These are phyloP conservation scores for Phalacrocorax brasilianus DNA, from an alignment of 2,113 vertebrate genomes.

Conservation along the genomic window DNA sequence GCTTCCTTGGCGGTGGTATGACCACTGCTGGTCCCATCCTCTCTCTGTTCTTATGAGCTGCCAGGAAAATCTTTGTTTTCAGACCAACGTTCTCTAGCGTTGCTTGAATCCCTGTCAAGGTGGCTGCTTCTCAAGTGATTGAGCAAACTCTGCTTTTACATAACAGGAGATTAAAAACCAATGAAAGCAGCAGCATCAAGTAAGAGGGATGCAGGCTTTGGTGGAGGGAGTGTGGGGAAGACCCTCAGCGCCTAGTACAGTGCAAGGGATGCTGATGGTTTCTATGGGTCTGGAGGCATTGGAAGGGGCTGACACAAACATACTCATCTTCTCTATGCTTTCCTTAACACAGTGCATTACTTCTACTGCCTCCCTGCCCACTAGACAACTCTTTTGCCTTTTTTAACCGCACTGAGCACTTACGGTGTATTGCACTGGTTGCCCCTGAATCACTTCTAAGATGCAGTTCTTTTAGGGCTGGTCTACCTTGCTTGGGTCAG, in stretches of 20 bases:
- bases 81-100: not conserved
- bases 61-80: not conserved
- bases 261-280: not conserved
- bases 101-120: not conserved
- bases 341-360: not conserved
- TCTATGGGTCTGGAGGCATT: not conserved
- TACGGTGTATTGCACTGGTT: not conserved
- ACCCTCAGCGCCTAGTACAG: not conserved
- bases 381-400: not conserved
- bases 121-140: not conserved
- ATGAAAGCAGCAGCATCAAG: not conserved
- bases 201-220: not conserved
- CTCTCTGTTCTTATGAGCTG: not conserved
- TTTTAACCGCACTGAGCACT: not conserved
- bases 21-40: not conserved
- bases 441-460: not conserved
- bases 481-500: not conserved
- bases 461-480: not conserved
- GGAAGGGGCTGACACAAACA: not conserved
- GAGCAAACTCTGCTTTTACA: not conserved
- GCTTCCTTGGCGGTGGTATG: fast-evolving
- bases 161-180: not conserved
- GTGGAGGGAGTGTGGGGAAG: not conserved
- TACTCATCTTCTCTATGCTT: not conserved
- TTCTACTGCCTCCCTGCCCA: not conserved